Evolutionary conservation across 2,797 vertebrate species (phyloP), one percentile per base, ranked within the genome.

Genomic region (Bucorvus abyssinicus): DNA sequence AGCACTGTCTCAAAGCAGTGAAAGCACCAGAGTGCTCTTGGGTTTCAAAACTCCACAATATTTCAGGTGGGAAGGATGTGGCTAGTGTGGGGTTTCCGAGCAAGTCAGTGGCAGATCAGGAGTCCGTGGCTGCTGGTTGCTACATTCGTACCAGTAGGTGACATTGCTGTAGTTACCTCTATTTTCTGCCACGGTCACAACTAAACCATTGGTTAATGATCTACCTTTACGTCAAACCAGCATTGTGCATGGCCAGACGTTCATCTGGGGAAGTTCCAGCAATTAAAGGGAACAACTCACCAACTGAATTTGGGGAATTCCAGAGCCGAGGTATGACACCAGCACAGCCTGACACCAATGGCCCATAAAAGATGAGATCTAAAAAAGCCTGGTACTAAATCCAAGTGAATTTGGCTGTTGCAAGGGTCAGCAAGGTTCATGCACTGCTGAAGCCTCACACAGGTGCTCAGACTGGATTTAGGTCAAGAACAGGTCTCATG

Each of bases 181-280:
- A 2, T 44, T 80, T 90, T 92, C 88, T 92, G 42, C 64, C 70
- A 3, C 3, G 15, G 71, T 74, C 71, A 93, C 55, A 93, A 86
- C 56, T 55, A 94, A 90, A 79, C 22, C 50, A 34, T 0, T 44
- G 53, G 84, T 95, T 95, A 95, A 89, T 83, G 26, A 90, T 95
- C 71, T 77, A 83, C 88, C 45, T 87, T 85, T 71, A 60, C 15
- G 57, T 93, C 71, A 75, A 90, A 87, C 38, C 40, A 84, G 34
- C 12, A 40, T 1, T 71, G 59, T 64, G 80, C 34, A 22, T 7
- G 45, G 76, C 55, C 60, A 78, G 52, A 49, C 23, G 15, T 40
- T 75, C 60, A 53, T 26, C 55, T 47, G 61, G 8, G 53, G 30
- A 74, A 77, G 68, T 92, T 95, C 88, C 75, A 80, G 78, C 68